Base-by-base conservation (phyloP, 2,113 vertebrate species). In the Myotis yumanensis region DNA sequence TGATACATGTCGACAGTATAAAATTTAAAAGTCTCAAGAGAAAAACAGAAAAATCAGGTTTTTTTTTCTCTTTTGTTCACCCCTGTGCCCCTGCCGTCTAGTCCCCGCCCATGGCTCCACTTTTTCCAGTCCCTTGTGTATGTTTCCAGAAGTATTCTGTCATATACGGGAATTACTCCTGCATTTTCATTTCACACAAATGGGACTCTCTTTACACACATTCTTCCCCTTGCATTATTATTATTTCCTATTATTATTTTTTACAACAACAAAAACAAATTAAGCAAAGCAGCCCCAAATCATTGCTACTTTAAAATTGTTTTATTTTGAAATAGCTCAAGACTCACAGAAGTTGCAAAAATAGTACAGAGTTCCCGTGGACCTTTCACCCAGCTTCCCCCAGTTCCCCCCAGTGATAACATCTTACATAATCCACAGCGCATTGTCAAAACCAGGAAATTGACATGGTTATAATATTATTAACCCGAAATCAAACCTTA, bases 301-400 rank as follows among this genome's bases (percentile, higher is more conserved):
- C 71, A 77, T 40, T 23, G 17, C 51, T 81, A 28, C 82, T 79
- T 57, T 14, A 17, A 77, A 18, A 0, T 17, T 43, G 7, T 16
- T 80, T 52, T 46, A 79, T 82, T 93, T 92, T 85, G 72, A 92
- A 93, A 95, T 46, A 46, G 35, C 75, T 95, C 66, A 71, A 95
- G 57, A 86, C 79, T 75, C 93, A 86, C 7, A 20, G 89, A 54
- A 84, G 75, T 77, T 94, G 89, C 91, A 96, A 79, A 97, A 96
- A 95, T 94, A 91, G 91, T 51, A 32, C 87, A 54, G 66, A 85
- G 69, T 86, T 95, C 88, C 82, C 32, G 1, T 35, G 86, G n/a
- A 64, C 93, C 83, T 93, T 90, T 89, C 83, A 75, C 96, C 96
- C 95, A 35, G 84, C 93, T 43, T 87, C 89, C 83, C 83, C 46